Evolutionary conservation across 2,113 vertebrate genomes (phyloP).

Genomic region (Neolamprologus hecqui): DNA sequence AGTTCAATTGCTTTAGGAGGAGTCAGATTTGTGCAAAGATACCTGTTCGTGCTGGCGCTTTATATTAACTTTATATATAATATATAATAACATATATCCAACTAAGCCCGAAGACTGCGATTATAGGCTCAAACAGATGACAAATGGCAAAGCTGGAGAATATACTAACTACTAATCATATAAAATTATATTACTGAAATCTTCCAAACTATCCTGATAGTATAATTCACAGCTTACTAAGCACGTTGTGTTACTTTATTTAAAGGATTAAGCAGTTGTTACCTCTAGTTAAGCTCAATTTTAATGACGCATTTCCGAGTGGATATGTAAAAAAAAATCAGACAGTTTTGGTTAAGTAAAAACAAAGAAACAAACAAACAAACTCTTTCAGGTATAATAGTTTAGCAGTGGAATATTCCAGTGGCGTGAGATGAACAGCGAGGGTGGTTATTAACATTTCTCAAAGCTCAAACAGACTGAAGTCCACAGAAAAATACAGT

Average conservation of each 20-base stretch:
- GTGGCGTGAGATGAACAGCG: not conserved
- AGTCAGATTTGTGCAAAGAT: not conserved
- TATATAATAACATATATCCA: not conserved
- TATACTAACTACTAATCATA: not conserved
- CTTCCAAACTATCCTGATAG: not conserved
- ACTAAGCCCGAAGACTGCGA: not conserved
- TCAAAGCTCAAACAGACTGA: not conserved
- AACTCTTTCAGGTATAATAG: not conserved
- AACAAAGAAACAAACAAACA: not conserved
- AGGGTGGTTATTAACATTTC: not conserved
- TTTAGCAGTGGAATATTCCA: not conserved
- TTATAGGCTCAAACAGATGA: not conserved
- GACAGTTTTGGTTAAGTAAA: not conserved
- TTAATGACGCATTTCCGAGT: not conserved
- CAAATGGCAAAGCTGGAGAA: not conserved
- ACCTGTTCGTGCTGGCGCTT: not conserved
- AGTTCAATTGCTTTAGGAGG: not conserved
- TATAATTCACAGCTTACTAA: not conserved
- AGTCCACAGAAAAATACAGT: not conserved
- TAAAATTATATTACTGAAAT: not conserved
- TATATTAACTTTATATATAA: not conserved
- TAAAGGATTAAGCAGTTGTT: not conserved
- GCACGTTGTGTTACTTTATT: not conserved
- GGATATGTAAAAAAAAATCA: not conserved
- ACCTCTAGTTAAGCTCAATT: not conserved